Evolutionary conservation across 2,888 invertebrate genomes (phyloP).

Genomic region (Pterostichus madidus): DNA sequence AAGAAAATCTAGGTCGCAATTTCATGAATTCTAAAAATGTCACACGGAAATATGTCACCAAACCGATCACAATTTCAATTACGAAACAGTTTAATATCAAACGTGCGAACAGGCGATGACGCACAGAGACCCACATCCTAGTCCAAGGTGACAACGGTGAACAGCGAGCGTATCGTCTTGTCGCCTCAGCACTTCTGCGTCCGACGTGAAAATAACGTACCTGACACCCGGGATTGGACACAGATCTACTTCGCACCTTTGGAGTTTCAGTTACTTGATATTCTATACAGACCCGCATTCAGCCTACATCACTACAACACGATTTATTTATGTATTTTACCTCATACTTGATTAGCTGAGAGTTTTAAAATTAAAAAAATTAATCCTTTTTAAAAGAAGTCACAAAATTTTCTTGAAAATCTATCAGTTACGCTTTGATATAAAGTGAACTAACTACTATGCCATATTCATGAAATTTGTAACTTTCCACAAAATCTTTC

Average conservation of each 20-base stretch:
- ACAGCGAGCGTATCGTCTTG: constrained; percentile 8
- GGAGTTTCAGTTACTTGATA: constrained; percentile 17
- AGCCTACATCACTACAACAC: not conserved
- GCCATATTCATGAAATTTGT: too few species aligned
- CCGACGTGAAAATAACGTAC: constrained; percentile 14
- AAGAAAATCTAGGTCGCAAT: constrained; percentile 38
- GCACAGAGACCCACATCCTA: constrained; percentile 19
- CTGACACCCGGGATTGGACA: constrained; percentile 19
- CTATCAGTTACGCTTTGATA: too few species aligned
- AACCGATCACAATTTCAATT: constrained; percentile 41
- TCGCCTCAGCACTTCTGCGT: constrained; percentile 24
- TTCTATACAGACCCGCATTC: not conserved
- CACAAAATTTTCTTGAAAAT: too few species aligned
- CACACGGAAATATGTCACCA: constrained; percentile 39
- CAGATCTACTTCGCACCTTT: constrained; percentile 10
- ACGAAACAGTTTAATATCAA: constrained; percentile 26
- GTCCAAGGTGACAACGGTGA: constrained; percentile 44
- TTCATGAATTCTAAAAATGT: constrained; percentile 42
- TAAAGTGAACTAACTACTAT: too few species aligned
- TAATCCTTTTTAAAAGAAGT: too few species aligned
- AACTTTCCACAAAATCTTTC: too few species aligned
- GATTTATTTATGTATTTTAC: not conserved
- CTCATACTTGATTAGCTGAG: too few species aligned
- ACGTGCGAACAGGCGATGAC: constrained; percentile 33
- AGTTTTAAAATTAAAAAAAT: too few species aligned